phyloP scores from a whole-genome alignment of 2,113 vertebrate genomes.

The Rissa tridactyla region DNA sequence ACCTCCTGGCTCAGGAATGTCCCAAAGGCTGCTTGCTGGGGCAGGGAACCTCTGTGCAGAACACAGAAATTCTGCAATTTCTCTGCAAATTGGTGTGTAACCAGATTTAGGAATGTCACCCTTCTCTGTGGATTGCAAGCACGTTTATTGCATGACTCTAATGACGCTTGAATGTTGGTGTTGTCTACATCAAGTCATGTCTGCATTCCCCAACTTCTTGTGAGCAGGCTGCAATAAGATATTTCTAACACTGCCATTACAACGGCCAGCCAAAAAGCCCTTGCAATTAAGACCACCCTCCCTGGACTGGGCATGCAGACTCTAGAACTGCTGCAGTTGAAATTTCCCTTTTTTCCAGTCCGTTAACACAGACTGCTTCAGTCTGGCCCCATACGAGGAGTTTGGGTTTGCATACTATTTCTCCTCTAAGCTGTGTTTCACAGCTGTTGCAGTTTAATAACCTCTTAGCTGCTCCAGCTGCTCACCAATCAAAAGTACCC shows the following conservation, averaged over 20 bases:
- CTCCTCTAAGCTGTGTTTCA: background rate
- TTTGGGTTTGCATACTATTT: background rate
- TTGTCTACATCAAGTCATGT: background rate
- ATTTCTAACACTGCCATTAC: background rate
- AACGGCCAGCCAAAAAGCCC: background rate
- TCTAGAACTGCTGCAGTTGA: background rate
- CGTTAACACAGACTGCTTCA: background rate
- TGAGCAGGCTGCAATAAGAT: background rate
- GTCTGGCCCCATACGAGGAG: background rate
- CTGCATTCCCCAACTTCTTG: background rate
- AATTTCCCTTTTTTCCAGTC: background rate
- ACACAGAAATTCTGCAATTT: background rate
- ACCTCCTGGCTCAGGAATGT: background rate
- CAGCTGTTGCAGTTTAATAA: background rate
- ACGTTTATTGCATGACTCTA: rapidly evolving
- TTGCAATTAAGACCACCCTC: background rate
- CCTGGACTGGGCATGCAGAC: background rate
- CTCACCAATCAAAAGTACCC: background rate
- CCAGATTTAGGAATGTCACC: background rate
- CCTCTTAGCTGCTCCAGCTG: background rate
- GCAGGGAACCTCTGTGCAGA: background rate
- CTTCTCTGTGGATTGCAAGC: background rate
- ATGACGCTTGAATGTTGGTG: background rate
- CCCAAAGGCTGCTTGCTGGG: background rate
- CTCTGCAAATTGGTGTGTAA: background rate